Evolutionary conservation across 2,888 invertebrate genomes (phyloP).

Genomic region (Drosophila barbarae): DNA sequence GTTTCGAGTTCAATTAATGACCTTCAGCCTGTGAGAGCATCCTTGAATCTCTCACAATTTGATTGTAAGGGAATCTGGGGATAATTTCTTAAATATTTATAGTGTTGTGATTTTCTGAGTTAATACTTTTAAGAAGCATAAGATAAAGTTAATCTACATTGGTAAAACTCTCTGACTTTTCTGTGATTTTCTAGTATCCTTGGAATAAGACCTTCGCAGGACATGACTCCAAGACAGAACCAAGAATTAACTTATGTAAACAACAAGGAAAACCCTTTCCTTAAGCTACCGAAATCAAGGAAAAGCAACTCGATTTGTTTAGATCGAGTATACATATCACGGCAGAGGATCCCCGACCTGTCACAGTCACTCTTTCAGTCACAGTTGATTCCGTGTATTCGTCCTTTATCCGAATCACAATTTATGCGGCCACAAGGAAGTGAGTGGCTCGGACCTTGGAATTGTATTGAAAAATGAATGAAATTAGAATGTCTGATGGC

Average conservation of each 20-base stretch:
- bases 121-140: too few species aligned
- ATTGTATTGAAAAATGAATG: constrained; percentile 74
- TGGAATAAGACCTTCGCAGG: neutral
- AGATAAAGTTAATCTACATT: neutral
- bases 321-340: constrained; percentile 1
- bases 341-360: neutral
- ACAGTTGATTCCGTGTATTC: constrained; percentile 17
- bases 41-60: neutral
- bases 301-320: constrained; percentile 11
- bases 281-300: neutral
- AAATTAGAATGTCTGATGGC: constrained; percentile 74
- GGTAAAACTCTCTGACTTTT: neutral
- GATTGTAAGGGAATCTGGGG: too few species aligned
- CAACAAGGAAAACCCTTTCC: neutral
- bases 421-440: constrained; percentile 52
- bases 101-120: neutral
- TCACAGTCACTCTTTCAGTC: neutral
- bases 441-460: constrained; percentile 44
- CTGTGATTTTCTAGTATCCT: neutral
- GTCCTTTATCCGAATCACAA: constrained; percentile 59
- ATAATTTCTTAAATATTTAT: neutral
- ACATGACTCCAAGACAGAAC: neutral
- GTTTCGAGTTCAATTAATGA: constrained; percentile 25
- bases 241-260: neutral
- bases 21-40: neutral